These are phyloP conservation scores for Clanis bilineata DNA, from an alignment of 2,888 invertebrate species.

Conservation along the genomic window DNA sequence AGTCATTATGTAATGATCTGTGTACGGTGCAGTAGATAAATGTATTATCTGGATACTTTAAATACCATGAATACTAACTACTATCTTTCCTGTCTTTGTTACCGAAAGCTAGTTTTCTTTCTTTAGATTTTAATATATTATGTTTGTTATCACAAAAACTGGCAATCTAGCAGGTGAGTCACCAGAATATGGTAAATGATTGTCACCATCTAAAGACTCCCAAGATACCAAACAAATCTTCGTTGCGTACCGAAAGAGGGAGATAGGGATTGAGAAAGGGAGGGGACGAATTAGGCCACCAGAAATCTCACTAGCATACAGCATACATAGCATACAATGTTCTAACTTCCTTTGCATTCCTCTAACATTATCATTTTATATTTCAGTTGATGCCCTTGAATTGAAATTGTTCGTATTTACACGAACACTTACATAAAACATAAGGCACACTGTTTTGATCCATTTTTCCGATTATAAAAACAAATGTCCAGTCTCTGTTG, in stretches of 20 bases:
- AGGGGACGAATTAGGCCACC: too few species aligned
- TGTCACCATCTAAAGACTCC: too few species aligned
- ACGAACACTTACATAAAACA: neutral
- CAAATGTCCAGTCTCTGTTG: neutral
- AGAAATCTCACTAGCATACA: too few species aligned
- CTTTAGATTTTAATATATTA: neutral
- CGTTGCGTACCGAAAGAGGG: too few species aligned
- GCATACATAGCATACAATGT: too few species aligned
- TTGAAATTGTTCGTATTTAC: neutral
- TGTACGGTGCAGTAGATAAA: neutral
- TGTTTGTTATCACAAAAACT: too few species aligned
- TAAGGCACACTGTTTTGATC: neutral
- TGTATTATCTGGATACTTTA: neutral
- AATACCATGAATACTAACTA: neutral
- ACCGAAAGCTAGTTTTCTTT: neutral
- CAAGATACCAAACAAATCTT: too few species aligned
- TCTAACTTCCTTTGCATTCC: too few species aligned
- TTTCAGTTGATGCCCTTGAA: neutral
- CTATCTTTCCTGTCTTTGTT: neutral
- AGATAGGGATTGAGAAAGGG: too few species aligned
- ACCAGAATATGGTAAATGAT: too few species aligned
- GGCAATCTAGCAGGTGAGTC: too few species aligned
- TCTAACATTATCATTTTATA: neutral
- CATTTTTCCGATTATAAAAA: neutral
- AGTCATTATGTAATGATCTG: neutral